Base-by-base conservation (phyloP, 2,888 invertebrate genomes). In the Arenicola marina region DNA sequence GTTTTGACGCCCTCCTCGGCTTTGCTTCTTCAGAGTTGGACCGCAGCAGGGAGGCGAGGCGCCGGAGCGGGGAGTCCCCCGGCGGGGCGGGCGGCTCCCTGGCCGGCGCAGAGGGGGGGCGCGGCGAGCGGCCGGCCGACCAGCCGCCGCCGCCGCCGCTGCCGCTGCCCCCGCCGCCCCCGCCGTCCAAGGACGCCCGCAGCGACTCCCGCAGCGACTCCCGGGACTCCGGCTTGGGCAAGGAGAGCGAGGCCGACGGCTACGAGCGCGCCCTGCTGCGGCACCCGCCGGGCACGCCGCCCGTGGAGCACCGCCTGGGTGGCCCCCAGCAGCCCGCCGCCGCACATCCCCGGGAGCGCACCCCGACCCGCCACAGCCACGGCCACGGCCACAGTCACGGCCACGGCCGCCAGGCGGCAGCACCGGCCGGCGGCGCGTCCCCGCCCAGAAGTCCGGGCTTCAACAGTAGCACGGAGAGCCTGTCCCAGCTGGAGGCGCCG, bases 11-110 rank as follows among this genome's bases (percentile, higher is more conserved):
- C 72, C 87, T 95, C 76, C 92, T 95, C 72, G 94, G 93, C 64
- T 92, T 94, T 81, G 95, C 95, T 55, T 93, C 94, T 45, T 93
- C 92, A 21, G 95, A 95, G 78, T 87, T 94, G 81, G 93, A 92
- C 81, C 73, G 72, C 38, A 70, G 63, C 29, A 62, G 59, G 53
- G 64, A 64, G 53, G 51, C 57, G 11, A 53, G 64, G 18, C 58
- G 65, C 11, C 61, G 59, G 44, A 65, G 65, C 45, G 28, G 51
- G 43, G 59, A 59, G 7, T 15, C 7, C 15, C 61, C 59, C 43
- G 34, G 57, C n/a, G 43, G 38, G n/a, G 58, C 56, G 31, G 34
- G 51, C 11, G 44, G 44, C n/a, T 4, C 26, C 31, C 33, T 53
- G 33, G 29, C 51, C 44, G 55, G 61, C 24, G 32, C 31, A 29